phyloP scores from a whole-genome alignment of 2,113 vertebrate genomes.

The Pithys albifrons region DNA sequence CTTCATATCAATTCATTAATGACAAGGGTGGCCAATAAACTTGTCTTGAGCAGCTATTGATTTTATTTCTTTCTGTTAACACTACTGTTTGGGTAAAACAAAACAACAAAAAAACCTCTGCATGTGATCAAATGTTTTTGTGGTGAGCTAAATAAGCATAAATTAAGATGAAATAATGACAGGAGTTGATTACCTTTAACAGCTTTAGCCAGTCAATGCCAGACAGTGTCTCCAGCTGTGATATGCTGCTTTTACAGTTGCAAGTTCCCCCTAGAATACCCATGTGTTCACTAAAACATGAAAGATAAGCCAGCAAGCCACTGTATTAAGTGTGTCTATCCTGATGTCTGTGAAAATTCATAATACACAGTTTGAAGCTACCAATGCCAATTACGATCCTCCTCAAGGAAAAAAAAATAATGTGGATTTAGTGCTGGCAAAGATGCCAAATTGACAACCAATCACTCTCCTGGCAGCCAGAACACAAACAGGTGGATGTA shows the following conservation, averaged over 20 bases:
- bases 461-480: slow-evolving; percentile 54
- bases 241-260: not conserved
- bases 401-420: not conserved
- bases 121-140: slow-evolving; percentile 42
- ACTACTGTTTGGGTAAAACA: slow-evolving; percentile 36
- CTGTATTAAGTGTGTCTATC: not conserved
- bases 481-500: slow-evolving; percentile 65
- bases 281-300: not conserved
- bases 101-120: slow-evolving; percentile 43
- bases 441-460: slow-evolving; percentile 52
- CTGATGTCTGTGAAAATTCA: not conserved
- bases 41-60: slow-evolving; percentile 61
- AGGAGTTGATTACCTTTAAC: slow-evolving; percentile 53
- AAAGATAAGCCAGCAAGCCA: not conserved
- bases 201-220: slow-evolving; percentile 46
- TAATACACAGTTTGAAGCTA: not conserved
- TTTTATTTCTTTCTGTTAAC: slow-evolving; percentile 62
- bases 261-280: not conserved
- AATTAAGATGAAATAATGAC: slow-evolving; percentile 57
- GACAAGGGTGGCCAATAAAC: slow-evolving; percentile 49
- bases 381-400: not conserved
- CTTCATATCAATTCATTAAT: slow-evolving; percentile 59
- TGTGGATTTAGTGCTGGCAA: slow-evolving; percentile 1
- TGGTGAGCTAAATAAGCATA: slow-evolving; percentile 39
- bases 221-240: not conserved